A percentile compares a stretch with the other conserved stretches of the same genome.
phyloP scores from a whole-genome alignment of 2,888 invertebrate genomes.

The Epiblema foenella region DNA sequence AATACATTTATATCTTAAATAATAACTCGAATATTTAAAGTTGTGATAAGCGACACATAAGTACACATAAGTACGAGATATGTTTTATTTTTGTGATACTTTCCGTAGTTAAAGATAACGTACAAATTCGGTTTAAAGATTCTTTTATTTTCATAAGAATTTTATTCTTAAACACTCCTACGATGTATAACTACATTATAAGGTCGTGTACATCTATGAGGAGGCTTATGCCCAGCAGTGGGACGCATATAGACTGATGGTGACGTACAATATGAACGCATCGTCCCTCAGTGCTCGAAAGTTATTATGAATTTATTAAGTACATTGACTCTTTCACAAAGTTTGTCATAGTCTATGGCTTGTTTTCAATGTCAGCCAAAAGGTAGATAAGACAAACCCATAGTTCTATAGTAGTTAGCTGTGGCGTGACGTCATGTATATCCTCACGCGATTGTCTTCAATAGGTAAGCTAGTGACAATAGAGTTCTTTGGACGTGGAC shows the following conservation, averaged over 20 bases:
- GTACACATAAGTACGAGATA: slow-evolving; percentile 33
- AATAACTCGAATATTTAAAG: slow-evolving; percentile 35
- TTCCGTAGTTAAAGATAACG: slow-evolving; percentile 14
- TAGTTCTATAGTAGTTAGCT: background rate
- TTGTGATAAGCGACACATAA: slow-evolving; percentile 31
- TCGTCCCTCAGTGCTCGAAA: background rate
- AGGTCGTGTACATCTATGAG: background rate
- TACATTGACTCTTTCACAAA: too few relatives aligned
- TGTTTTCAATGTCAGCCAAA: background rate
- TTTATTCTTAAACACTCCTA: background rate
- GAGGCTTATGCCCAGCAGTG: too few relatives aligned
- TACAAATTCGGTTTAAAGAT: too few relatives aligned
- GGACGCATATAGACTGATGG: too few relatives aligned
- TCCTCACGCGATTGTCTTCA: background rate
- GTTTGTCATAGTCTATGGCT: too few relatives aligned
- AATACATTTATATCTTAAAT: slow-evolving; percentile 35
- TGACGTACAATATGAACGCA: too few relatives aligned
- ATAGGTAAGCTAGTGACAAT: background rate
- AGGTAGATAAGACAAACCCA: too few relatives aligned
- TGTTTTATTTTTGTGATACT: slow-evolving; percentile 26
- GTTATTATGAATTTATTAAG: background rate
- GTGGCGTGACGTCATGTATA: background rate
- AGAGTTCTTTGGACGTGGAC: background rate
- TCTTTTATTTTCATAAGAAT: too few relatives aligned
- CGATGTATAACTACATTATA: background rate